Base-by-base conservation (phyloP, 2,113 vertebrate genomes). In the Paradoxurus hermaphroditus region DNA sequence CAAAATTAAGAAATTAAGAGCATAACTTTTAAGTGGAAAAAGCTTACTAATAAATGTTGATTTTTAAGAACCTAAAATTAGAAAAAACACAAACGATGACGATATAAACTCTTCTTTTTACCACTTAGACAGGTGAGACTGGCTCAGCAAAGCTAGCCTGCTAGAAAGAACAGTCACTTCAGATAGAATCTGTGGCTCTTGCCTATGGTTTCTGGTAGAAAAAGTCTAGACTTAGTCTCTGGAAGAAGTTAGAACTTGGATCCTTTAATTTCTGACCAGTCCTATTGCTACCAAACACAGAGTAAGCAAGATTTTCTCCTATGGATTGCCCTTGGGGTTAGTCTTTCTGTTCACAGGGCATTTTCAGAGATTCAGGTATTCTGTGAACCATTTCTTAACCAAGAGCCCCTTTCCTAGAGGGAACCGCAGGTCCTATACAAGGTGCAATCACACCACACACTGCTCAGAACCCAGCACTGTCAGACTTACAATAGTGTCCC, bases 211-310 rank as follows among this genome's bases (percentile, higher is more conserved):
- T 88, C 83, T 86, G 56, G 62, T 5, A 23, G 77, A 51, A 92
- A 70, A 77, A 70, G 2, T 41, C 41, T 53, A 87, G 39, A 34
- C 19, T 81, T 77, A 21, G 41, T 72, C 73, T 41, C 90, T 77
- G 34, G 73, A 51, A 87, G 62, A 90, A 72, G 31, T 44, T 83
- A 21, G 73, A 94, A 87, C 49, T 62, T 68, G 51, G 25, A 14
- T 90, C 21, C 90, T 46, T 46, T 36, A 93, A 68, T 27, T 90
- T 93, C 94, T 70, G 25, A 68, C 72, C 15, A 65, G 19, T 62
- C 83, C 44, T 95, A 39, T 7, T 92, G 73, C 93, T 93, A 95
- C 87, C 56, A 87, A 92, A 95, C 62, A 97, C 95, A 72, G 83
- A 77, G 65, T 36, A 92, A 73, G 44, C 51, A 88, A 59, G n/a